Evolutionary conservation across 2,797 vertebrate species (phyloP).

Genomic region (Pantherophis vulpinus): DNA sequence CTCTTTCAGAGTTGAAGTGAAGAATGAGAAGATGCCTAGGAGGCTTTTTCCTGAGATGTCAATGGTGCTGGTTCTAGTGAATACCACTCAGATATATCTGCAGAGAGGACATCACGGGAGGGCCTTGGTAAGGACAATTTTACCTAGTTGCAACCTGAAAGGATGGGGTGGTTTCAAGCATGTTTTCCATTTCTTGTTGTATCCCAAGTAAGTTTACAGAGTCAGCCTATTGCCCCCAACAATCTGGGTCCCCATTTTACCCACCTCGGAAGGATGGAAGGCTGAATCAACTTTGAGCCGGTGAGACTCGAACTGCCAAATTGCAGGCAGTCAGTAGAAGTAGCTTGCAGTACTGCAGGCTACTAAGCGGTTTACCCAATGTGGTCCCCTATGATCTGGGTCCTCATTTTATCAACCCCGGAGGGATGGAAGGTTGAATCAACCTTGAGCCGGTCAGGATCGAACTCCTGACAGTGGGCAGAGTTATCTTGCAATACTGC

Average conservation of each 20-base stretch:
- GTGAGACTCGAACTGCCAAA: no score
- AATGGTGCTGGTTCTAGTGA: conserved; percentile 32
- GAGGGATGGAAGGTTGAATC: not conserved
- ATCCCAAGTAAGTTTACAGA: not conserved
- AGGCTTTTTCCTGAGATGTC: not conserved
- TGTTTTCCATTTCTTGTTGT: not conserved
- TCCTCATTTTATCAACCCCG: not conserved
- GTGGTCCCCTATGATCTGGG: not conserved
- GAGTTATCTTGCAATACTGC: not conserved
- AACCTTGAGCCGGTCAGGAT: not conserved
- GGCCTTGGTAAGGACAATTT: conserved; percentile 42
- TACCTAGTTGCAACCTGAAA: not conserved
- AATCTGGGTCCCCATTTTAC: no score
- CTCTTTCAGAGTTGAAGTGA: conserved; percentile 49
- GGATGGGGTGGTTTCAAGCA: not conserved
- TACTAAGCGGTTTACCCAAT: not conserved
- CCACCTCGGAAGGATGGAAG: no score
- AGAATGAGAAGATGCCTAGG: conserved; percentile 27
- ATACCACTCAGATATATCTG: conserved; percentile 38
- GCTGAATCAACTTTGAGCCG: no score
- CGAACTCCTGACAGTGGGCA: not conserved
- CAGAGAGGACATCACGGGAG: not conserved
- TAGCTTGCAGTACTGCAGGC: no score
- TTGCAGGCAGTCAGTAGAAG: no score
- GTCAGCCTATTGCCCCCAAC: no score